These are phyloP conservation scores for Cryptophagus acutangulus DNA, from an alignment of 2,888 invertebrate species.

Conservation along the genomic window DNA sequence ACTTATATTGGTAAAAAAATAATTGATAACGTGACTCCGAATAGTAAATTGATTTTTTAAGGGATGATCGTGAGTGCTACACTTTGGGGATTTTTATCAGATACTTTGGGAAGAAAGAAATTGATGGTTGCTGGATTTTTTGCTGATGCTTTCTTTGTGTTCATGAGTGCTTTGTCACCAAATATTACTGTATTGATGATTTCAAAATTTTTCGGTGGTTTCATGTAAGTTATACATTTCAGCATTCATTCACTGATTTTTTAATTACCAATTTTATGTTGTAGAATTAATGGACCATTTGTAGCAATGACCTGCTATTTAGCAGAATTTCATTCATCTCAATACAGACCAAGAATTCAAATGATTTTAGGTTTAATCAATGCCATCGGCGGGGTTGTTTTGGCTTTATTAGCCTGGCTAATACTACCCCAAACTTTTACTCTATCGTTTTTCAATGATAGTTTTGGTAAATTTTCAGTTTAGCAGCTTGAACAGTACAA, in stretches of 20 bases:
- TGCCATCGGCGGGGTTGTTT: slow-evolving; percentile 55
- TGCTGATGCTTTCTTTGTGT: slow-evolving; percentile 58
- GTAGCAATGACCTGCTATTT: slow-evolving; percentile 47
- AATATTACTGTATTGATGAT: slow-evolving; percentile 61
- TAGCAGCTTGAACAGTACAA: no score
- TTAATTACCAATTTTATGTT: not conserved
- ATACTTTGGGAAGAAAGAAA: slow-evolving; percentile 65
- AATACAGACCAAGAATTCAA: slow-evolving; percentile 58
- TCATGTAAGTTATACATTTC: slow-evolving; percentile 59
- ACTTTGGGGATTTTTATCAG: slow-evolving; percentile 73
- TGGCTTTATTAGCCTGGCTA: slow-evolving; percentile 66
- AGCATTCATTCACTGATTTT: not conserved
- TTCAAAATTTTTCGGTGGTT: slow-evolving; percentile 70
- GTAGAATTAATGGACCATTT: slow-evolving; percentile 15
- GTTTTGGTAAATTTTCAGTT: no score
- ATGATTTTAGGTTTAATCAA: slow-evolving; percentile 60
- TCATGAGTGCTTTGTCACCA: slow-evolving; percentile 62
- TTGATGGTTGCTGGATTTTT: slow-evolving; percentile 64
- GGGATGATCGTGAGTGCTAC: slow-evolving; percentile 73
- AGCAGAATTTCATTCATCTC: slow-evolving; percentile 64
- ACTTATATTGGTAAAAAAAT: slow-evolving; percentile 61
- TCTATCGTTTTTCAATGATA: slow-evolving; percentile 31
- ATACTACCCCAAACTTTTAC: slow-evolving; percentile 59
- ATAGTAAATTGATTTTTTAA: slow-evolving; percentile 35
- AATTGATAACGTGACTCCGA: not conserved